Percentiles rank a stretch among this genome's conserved stretches.
Conservation (phyloP, 2,113 vertebrate species). For the Silurus meridionalis region DNA sequence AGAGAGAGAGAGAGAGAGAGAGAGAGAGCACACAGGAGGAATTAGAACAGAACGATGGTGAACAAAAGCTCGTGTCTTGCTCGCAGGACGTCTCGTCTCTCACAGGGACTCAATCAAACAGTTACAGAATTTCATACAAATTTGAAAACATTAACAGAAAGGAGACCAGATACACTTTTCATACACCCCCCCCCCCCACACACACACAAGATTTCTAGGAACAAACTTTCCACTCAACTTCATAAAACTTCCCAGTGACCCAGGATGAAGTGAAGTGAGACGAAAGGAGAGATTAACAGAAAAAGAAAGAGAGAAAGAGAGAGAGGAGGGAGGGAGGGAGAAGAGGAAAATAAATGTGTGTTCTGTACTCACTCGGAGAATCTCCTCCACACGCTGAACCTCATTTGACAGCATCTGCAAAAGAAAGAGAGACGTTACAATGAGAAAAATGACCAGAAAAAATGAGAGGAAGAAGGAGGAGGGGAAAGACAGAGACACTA, state of each 20-base stretch:
- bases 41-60: neutral
- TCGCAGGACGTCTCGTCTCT: neutral
- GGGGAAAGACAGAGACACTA: constrained; percentile 10
- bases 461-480: constrained; percentile 13
- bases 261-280: neutral
- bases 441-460: neutral
- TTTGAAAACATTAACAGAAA: neutral
- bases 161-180: neutral
- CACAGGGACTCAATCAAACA: neutral
- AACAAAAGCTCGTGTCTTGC: neutral
- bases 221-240: constrained; percentile 11
- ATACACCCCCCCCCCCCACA: neutral
- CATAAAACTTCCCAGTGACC: neutral
- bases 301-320: neutral
- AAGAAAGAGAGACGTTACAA: constrained; percentile 16
- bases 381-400: constrained; percentile 85
- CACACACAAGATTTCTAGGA: neutral
- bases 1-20: neutral
- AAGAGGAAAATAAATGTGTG: neutral
- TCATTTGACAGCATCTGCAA: constrained; percentile 78
- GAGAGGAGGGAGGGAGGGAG: neutral
- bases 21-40: neutral
- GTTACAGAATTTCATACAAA: neutral
- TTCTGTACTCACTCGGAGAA: constrained; percentile 81
- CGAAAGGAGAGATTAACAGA: neutral